These are phyloP conservation scores for Prorops nasuta DNA, from an alignment of 1,140 invertebrate species.

Conservation along the genomic window DNA sequence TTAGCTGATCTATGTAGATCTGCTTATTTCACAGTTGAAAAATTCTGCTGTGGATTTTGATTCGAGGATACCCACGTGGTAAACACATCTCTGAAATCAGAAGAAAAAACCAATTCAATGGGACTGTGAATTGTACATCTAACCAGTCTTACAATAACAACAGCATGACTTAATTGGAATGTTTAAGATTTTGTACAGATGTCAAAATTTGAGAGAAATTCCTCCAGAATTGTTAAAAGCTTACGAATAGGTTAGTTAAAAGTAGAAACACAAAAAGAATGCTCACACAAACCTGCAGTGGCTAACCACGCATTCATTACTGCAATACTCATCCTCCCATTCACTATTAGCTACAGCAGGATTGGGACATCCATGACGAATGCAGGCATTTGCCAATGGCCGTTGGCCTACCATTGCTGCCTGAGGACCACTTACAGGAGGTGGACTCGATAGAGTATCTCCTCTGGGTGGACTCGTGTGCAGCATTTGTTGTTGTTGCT, in stretches of 20 bases:
- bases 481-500: slow-evolving; percentile 46
- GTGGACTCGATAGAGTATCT: slow-evolving; percentile 44
- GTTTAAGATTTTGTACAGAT: too few species aligned
- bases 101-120: slow-evolving; percentile 15
- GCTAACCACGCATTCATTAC: slow-evolving; percentile 94
- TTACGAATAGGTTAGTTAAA: too few species aligned
- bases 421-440: slow-evolving; percentile 38
- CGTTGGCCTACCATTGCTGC: slow-evolving; percentile 55
- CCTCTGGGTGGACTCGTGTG: slow-evolving; percentile 50
- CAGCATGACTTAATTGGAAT: too few species aligned
- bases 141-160: too few species aligned
- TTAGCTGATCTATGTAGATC: slow-evolving; percentile 4
- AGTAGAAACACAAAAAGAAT: slow-evolving; percentile 21
- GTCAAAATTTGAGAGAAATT: too few species aligned
- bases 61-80: slow-evolving; percentile 85
- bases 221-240: too few species aligned
- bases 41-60: slow-evolving; percentile 68
- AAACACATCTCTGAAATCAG: slow-evolving; percentile 84
- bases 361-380: slow-evolving; percentile 88
- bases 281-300: slow-evolving; percentile 77
- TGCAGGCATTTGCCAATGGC: slow-evolving; percentile 68
- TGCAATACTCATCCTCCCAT: slow-evolving; percentile 97
- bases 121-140: too few species aligned
- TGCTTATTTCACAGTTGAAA: slow-evolving; percentile 62
- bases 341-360: slow-evolving; percentile 86